phyloP scores from a whole-genome alignment of 2,797 vertebrate species.

The Anabacerthia variegaticeps region DNA sequence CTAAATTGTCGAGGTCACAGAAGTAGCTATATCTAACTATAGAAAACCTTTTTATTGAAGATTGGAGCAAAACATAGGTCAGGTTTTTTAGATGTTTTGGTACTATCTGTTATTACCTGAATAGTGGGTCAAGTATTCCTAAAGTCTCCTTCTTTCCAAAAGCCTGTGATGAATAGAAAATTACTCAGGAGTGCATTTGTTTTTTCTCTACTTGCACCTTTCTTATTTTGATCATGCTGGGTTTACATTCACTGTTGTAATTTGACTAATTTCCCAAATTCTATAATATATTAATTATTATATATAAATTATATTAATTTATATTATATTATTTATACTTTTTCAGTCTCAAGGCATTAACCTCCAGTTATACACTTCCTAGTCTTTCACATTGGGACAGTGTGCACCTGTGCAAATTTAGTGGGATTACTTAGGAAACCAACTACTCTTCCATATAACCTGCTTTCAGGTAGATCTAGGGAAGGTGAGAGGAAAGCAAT shows the following conservation, averaged over 20 bases:
- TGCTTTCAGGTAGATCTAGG: not conserved
- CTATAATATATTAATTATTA: not conserved
- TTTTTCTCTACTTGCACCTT: not conserved
- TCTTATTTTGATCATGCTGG: not conserved
- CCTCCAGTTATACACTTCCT: not conserved
- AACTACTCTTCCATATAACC: not conserved
- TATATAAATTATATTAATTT: too few species aligned
- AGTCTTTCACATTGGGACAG: not conserved
- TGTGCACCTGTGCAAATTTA: not conserved
- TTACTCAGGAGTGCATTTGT: not conserved
- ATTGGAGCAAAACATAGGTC: not conserved
- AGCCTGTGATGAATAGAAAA: not conserved
- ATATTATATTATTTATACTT: not conserved
- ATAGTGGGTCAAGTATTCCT: not conserved
- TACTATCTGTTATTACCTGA: not conserved
- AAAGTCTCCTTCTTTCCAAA: not conserved
- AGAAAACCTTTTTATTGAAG: not conserved
- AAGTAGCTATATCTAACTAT: not conserved
- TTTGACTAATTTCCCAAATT: not conserved
- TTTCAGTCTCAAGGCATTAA: not conserved
- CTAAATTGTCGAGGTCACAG: not conserved
- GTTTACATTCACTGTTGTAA: not conserved
- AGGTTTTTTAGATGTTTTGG: not conserved
- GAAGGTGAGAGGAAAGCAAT: not conserved
- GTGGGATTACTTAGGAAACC: not conserved